Base-by-base conservation (phyloP, 2,888 invertebrate species). In the Pemphredon lugubris region DNA sequence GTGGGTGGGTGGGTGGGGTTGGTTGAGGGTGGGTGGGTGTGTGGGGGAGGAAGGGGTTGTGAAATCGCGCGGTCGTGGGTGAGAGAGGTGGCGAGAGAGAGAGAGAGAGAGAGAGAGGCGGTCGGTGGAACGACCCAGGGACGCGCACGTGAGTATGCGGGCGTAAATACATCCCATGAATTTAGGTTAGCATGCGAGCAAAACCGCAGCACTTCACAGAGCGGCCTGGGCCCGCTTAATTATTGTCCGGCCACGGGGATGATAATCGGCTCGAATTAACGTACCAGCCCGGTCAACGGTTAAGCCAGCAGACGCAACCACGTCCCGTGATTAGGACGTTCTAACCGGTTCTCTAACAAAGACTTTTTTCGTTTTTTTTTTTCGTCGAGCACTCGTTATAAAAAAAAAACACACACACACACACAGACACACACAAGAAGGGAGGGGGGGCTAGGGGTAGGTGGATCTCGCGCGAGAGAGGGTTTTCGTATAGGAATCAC, bases 101-200 rank as follows among this genome's bases (percentile, higher is more conserved):
- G n/a, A n/a, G n/a, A n/a, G n/a, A n/a, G n/a, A n/a, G n/a, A n/a
- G n/a, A n/a, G n/a, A n/a, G 6, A 32, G 21, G 16, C 37, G 9
- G 13, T 42, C 51, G 42, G 30, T 14, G 40, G 30, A 32, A 11
- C 44, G 42, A 50, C 34, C 59, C 16, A 14, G 13, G 37, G 45
- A 26, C 69, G 73, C 32, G 74, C 61, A 71, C 65, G 74, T 69
- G 73, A 78, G 77, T 74, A 76, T 75, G 75, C 76, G 79, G 77
- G 75, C 79, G 83, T 84, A 84, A 85, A 86, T 86, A 83, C 83
- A 84, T 83, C 78, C 76, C 84, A 82, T 82, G 86, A 86, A 86
- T 86, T 85, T 83, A 80, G 84, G 84, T 84, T 83, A 83, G 81
- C 86, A 84, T 84, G 86, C 83, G 73, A 83, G 81, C 79, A 76